Evolutionary conservation across 1,140 invertebrate species (phyloP), one percentile per base, ranked within the genome.

Genomic region (Drosophila equinoxialis): DNA sequence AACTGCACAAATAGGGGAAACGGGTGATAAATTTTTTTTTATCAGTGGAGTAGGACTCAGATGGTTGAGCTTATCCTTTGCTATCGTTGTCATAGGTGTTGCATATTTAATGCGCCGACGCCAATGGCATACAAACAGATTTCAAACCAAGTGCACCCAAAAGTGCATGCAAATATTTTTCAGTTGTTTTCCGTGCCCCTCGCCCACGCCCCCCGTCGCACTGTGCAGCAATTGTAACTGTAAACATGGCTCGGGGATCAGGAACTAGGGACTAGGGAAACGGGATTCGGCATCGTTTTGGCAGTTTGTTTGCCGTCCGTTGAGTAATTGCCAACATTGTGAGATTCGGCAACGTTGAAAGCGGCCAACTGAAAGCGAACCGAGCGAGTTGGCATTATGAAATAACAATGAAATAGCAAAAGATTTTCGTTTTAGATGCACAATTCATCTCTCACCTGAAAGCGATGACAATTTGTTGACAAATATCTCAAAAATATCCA

Each of bases 81-180:
- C 35, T 33, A 37, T 77, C 54, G 55, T 60, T 77, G 74, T 81
- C 82, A 81, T 85, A 85, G 81, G 75, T 81, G 81, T 81, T 85
- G 82, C 75, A 85, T 85, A 85, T 81, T 85, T 77, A 81, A 85
- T 85, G 79, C 67, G 48, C 68, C 54, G 69, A 51, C 60, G 41
- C 67, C 58, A 55, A 42, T 68, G 64, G 59, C 76, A 62, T 71
- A 77, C 63, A 59, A 51, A 37, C 67, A 41, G 59, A 41, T 75
- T 75, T 71, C 60, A 48, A 69, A 65, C 42, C 77, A 85, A 85
- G 71, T 85, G 81, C 74, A 81, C 74, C 77, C 76, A 71, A 81
- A 78, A 84, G 81, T 84, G 81, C 77, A 84, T 77, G 81, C 81
- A 84, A 85, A 85, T 85, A 81, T 81, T 85, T 85, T 85, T 37